A percentile compares a stretch with the other conserved stretches of the same genome.
Conservation (phyloP, 2,888 invertebrate genomes). For the Drosophila neonasuta region DNA sequence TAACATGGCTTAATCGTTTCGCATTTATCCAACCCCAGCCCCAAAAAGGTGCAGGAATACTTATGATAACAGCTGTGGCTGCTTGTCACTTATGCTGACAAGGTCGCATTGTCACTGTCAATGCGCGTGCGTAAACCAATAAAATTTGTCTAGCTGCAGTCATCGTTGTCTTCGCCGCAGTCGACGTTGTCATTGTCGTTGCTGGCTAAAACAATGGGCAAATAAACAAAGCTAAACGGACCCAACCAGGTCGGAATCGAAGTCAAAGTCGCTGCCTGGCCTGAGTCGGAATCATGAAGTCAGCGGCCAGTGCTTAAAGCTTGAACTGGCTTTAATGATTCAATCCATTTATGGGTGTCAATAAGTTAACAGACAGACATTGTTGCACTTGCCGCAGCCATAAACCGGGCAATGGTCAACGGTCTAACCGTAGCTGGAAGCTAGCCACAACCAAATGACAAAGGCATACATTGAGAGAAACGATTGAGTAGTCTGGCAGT, state of each 20-base stretch:
- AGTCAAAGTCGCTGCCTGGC: background rate
- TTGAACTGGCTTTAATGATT: constrained; percentile 75
- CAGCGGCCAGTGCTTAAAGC: constrained; percentile 23
- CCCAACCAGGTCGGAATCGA: constrained; percentile 11
- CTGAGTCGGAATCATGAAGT: background rate
- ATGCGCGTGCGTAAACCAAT: constrained; percentile 73
- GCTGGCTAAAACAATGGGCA: constrained; percentile 65
- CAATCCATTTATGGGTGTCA: constrained; percentile 78
- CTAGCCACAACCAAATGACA: constrained; percentile 17
- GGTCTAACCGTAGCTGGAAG: constrained; percentile 36
- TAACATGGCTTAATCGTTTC: constrained; percentile 22
- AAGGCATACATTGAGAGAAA: background rate
- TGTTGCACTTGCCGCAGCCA: constrained; percentile 75
- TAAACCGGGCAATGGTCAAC: constrained; percentile 49
- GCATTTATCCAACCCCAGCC: background rate
- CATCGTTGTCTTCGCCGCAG: constrained; percentile 21
- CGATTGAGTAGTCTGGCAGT: too few relatives aligned
- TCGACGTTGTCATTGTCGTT: constrained; percentile 17
- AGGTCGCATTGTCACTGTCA: constrained; percentile 77
- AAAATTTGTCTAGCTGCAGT: constrained; percentile 70
- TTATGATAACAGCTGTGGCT: constrained; percentile 60
- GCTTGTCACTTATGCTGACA: constrained; percentile 71
- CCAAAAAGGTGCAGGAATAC: constrained; percentile 27
- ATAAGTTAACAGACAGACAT: constrained; percentile 77
- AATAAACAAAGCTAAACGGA: constrained; percentile 69